These are phyloP conservation scores for Oscheius onirici DNA, from an alignment of 2,888 invertebrate species.

Conservation along the genomic window DNA sequence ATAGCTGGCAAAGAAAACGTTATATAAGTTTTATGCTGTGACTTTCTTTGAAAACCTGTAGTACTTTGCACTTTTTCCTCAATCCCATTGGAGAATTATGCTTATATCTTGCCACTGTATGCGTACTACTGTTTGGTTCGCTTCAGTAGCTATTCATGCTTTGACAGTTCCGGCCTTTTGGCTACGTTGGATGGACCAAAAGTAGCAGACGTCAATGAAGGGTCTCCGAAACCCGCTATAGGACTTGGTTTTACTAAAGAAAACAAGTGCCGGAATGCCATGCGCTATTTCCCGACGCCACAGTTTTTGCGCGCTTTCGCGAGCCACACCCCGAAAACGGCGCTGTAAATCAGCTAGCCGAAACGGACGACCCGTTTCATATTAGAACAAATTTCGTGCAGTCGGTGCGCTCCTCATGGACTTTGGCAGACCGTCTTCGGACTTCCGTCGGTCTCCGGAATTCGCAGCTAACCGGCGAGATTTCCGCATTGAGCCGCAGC, in stretches of 20 bases:
- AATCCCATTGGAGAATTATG: no score
- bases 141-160: no score
- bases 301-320: conserved; percentile 31
- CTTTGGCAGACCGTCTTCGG: conserved; percentile 21
- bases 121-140: no score
- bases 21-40: no score
- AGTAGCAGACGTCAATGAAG: conserved; percentile 7
- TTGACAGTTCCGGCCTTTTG: no score
- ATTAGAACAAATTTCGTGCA: conserved; percentile 32
- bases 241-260: conserved; percentile 15
- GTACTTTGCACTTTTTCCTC: no score
- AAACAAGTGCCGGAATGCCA: conserved; percentile 32
- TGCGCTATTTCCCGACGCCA: conserved; percentile 29
- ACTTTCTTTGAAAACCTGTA: no score
- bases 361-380: conserved; percentile 34
- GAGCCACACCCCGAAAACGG: conserved; percentile 30
- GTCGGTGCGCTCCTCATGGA: conserved; percentile 17
- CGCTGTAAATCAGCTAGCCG: conserved; percentile 32
- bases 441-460: conserved; percentile 27
- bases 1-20: no score
- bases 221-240: conserved; percentile 26
- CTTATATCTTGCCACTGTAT: no score
- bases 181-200: background rate
- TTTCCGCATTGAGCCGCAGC: conserved; percentile 6
- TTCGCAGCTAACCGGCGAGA: conserved; percentile 18